Percentiles rank a stretch among this genome's conserved stretches.
These are phyloP conservation scores for Chymomyza procnemis DNA, from an alignment of 2,888 invertebrate genomes.

Conservation along the genomic window DNA sequence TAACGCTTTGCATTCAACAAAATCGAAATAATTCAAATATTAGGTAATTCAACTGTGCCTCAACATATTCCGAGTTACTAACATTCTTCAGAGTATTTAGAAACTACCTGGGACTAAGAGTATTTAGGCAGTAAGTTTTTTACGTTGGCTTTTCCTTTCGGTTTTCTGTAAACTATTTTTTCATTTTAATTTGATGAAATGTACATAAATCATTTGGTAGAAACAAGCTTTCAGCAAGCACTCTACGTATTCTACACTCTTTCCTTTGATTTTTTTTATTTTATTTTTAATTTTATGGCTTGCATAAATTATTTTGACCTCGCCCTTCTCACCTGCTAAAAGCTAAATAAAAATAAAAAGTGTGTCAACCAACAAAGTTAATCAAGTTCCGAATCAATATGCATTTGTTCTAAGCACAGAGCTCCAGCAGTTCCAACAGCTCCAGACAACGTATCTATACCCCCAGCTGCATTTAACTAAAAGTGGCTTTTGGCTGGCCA, in stretches of 20 bases:
- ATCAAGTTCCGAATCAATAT: conserved; percentile 60
- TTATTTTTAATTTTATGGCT: background rate
- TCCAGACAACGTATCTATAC: no score
- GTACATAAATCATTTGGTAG: background rate
- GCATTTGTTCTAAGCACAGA: conserved; percentile 11
- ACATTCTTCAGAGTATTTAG: no score
- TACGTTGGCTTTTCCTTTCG: no score
- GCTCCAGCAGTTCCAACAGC: no score
- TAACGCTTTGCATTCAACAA: no score
- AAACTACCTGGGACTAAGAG: no score
- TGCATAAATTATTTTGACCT: background rate
- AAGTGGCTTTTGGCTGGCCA: conserved; percentile 12
- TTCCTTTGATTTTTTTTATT: background rate
- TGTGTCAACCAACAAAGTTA: conserved; percentile 33
- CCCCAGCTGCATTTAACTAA: conserved; percentile 21
- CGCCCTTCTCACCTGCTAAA: background rate
- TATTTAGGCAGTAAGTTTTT: no score
- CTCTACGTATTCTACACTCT: background rate
- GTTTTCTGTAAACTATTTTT: no score
- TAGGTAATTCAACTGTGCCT: no score
- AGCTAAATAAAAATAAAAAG: conserved; percentile 7
- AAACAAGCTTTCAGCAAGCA: background rate
- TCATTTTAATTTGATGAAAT: no score
- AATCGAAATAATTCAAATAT: no score
- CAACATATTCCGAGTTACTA: no score